Evolutionary conservation across 2,888 invertebrate genomes (phyloP).

Genomic region (Eristalinus aeneus): DNA sequence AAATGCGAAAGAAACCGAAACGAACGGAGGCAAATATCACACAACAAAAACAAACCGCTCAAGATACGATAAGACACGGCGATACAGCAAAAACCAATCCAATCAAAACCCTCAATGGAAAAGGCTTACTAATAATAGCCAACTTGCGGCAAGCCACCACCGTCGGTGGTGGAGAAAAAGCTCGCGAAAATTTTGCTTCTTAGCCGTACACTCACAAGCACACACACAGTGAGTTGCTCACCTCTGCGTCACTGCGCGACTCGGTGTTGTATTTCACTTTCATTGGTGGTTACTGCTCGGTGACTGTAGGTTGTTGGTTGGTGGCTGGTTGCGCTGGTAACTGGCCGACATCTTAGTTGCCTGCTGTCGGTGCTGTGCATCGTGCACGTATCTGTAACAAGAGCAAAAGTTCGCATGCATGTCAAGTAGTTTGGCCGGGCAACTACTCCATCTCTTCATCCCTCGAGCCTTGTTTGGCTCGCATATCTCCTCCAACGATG

Average conservation of each 20-base stretch:
- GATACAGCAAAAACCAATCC: conserved; percentile 59
- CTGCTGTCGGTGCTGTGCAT: conserved; percentile 9
- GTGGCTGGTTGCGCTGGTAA: conserved; percentile 2
- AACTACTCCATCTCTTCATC: conserved; percentile 56
- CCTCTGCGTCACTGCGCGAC: conserved; percentile 42
- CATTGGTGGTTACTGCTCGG: conserved; percentile 42
- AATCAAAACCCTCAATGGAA: conserved; percentile 34
- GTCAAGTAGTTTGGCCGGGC: conserved; percentile 53
- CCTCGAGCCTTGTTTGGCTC: too few relatives aligned
- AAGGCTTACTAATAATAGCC: conserved; percentile 64
- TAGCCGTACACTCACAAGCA: conserved; percentile 11
- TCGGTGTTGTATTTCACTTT: conserved; percentile 68
- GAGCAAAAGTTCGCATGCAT: conserved; percentile 71
- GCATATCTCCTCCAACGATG: not conserved
- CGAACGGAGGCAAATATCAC: conserved; percentile 12
- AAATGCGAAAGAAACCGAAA: conserved; percentile 20
- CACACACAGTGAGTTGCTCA: not conserved
- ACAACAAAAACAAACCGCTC: not conserved
- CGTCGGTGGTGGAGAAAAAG: conserved; percentile 48
- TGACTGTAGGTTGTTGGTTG: not conserved
- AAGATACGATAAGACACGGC: conserved; percentile 23
- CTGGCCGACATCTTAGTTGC: not conserved
- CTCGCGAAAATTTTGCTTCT: conserved; percentile 62
- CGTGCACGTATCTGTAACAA: conserved; percentile 63
- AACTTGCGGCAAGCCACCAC: not conserved